Conservation (phyloP, 2,888 invertebrate genomes). For the Diachrysia chrysitis region DNA sequence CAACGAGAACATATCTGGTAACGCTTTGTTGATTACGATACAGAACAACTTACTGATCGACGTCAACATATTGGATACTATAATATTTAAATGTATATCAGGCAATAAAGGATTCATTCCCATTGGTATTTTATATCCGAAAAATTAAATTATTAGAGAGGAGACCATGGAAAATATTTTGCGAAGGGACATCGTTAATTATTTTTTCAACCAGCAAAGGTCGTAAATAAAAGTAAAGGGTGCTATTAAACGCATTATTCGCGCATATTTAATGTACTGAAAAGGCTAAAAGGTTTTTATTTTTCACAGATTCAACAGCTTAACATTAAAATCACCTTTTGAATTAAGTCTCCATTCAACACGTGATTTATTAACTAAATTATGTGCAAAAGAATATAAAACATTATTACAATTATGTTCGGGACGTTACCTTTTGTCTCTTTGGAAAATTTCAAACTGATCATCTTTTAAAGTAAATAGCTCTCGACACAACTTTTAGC, state of each 20-base stretch:
- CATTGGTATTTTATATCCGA: slow-evolving; percentile 57
- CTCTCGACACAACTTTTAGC: slow-evolving; percentile 27
- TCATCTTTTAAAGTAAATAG: slow-evolving; percentile 35
- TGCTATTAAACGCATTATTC: slow-evolving; percentile 88
- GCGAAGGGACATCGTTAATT: slow-evolving; percentile 82
- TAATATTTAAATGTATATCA: slow-evolving; percentile 29
- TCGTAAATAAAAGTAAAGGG: slow-evolving; percentile 87
- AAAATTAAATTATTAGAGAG: slow-evolving; percentile 73
- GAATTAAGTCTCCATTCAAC: slow-evolving; percentile 81
- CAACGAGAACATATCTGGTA: slow-evolving; percentile 71
- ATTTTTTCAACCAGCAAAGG: slow-evolving; percentile 81
- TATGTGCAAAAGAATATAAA: slow-evolving; percentile 48
- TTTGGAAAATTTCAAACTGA: slow-evolving; percentile 29
- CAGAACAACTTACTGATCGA: slow-evolving; percentile 21
- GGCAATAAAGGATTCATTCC: slow-evolving; percentile 42
- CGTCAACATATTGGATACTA: slow-evolving; percentile 25
- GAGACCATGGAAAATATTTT: slow-evolving; percentile 80
- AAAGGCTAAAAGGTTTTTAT: slow-evolving; percentile 84
- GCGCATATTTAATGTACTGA: slow-evolving; percentile 88
- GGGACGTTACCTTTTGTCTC: slow-evolving; percentile 20
- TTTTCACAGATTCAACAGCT: slow-evolving; percentile 84
- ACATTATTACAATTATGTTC: slow-evolving; percentile 43
- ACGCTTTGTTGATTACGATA: slow-evolving; percentile 68
- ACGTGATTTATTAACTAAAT: slow-evolving; percentile 73
- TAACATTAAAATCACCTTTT: slow-evolving; percentile 80